Evolutionary conservation across 2,888 invertebrate species (phyloP).

Genomic region (Protula sp.): DNA sequence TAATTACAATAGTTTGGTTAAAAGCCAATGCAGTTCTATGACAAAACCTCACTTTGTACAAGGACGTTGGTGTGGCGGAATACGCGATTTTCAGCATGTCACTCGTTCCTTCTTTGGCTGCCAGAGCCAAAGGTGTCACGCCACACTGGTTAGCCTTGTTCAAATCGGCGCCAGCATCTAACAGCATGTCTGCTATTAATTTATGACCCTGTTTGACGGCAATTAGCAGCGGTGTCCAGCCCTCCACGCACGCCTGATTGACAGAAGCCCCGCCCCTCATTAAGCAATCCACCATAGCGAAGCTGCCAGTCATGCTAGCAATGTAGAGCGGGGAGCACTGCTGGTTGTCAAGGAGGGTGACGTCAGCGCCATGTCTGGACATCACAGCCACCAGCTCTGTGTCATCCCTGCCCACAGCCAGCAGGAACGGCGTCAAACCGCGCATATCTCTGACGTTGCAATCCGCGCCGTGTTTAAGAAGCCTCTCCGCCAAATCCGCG

Average conservation of each 20-base stretch:
- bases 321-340: background rate
- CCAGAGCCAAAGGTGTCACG: background rate
- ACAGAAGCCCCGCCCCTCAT: background rate
- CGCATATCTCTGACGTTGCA: background rate
- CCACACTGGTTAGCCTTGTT: background rate
- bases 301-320: background rate
- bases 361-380: background rate
- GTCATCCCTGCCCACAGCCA: background rate
- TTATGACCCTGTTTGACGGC: background rate
- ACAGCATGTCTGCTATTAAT: background rate
- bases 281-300: background rate
- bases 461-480: background rate
- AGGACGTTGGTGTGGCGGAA: too few relatives aligned
- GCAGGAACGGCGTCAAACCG: background rate
- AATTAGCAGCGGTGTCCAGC: background rate
- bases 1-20: too few relatives aligned
- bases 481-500: background rate
- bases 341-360: background rate
- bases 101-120: background rate
- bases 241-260: background rate
- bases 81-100: background rate
- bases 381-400: background rate
- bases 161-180: background rate
- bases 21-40: too few relatives aligned
- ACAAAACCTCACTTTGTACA: too few relatives aligned